These are phyloP conservation scores for Columba livia DNA, from an alignment of 2,113 vertebrate species.

Conservation along the genomic window DNA sequence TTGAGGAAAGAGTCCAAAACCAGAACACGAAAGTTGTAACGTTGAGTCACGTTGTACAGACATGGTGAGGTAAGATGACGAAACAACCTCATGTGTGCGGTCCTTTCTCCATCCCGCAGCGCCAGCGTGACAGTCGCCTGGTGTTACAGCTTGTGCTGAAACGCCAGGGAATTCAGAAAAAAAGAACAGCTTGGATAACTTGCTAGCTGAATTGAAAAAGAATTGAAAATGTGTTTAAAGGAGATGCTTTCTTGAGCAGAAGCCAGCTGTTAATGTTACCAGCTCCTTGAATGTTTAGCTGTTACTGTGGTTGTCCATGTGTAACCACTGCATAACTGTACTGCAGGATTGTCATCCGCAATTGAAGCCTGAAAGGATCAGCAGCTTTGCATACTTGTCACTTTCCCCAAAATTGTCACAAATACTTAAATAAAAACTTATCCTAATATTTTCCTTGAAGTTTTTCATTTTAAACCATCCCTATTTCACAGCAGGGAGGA, in stretches of 20 bases:
- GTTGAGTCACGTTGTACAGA: not conserved
- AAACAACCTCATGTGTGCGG: not conserved
- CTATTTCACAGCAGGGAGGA: not conserved
- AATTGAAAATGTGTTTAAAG: not conserved
- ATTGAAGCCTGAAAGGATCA: not conserved
- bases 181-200: not conserved
- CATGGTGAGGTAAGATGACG: not conserved
- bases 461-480: not conserved
- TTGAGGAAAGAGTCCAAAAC: not conserved
- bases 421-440: not conserved
- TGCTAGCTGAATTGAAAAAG: not conserved
- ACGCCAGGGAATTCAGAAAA: not conserved
- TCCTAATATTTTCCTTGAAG: too few species aligned
- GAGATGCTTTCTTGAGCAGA: not conserved
- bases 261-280: not conserved
- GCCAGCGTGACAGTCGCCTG: not conserved
- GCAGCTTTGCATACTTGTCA: not conserved
- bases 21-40: not conserved
- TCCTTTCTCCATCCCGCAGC: not conserved
- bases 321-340: not conserved
- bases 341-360: not conserved
- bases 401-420: not conserved
- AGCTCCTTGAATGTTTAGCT: not conserved
- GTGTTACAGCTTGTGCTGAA: not conserved
- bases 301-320: not conserved